Evolutionary conservation across 2,888 invertebrate species (phyloP).

Genomic region (Synergus itoensis): DNA sequence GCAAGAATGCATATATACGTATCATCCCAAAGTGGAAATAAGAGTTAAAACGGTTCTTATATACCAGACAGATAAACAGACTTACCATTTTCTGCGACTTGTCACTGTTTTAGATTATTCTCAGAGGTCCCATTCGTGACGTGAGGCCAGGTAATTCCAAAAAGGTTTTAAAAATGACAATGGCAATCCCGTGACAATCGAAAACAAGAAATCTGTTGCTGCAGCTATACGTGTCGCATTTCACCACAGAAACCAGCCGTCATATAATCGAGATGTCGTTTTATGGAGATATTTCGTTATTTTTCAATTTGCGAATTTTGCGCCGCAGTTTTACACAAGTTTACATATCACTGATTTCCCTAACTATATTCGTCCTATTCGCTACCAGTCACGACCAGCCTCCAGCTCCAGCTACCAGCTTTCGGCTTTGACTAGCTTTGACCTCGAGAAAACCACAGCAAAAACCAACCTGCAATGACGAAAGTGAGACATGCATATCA

Average conservation of each 20-base stretch:
- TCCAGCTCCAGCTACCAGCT: neutral
- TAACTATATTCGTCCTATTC: neutral
- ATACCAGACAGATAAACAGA: neutral
- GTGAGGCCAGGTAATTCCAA: neutral
- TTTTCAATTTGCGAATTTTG: neutral
- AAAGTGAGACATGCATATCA: neutral
- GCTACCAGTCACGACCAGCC: neutral
- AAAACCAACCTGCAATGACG: neutral
- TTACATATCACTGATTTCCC: no score
- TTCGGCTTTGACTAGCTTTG: conserved; percentile 1
- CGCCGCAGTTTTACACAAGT: neutral
- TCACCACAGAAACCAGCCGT: neutral
- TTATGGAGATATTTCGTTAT: neutral
- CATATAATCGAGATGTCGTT: neutral
- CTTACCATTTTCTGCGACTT: conserved; percentile 18
- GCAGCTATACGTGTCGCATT: neutral
- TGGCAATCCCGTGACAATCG: neutral
- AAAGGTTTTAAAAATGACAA: neutral
- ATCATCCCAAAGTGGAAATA: neutral
- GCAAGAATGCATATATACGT: neutral
- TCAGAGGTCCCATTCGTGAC: neutral
- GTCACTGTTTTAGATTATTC: conserved; percentile 5
- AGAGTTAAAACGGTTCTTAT: neutral
- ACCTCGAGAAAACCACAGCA: neutral
- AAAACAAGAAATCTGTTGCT: neutral